Conservation (phyloP, 2,888 invertebrate genomes). For the Thymelicus sylvestris region DNA sequence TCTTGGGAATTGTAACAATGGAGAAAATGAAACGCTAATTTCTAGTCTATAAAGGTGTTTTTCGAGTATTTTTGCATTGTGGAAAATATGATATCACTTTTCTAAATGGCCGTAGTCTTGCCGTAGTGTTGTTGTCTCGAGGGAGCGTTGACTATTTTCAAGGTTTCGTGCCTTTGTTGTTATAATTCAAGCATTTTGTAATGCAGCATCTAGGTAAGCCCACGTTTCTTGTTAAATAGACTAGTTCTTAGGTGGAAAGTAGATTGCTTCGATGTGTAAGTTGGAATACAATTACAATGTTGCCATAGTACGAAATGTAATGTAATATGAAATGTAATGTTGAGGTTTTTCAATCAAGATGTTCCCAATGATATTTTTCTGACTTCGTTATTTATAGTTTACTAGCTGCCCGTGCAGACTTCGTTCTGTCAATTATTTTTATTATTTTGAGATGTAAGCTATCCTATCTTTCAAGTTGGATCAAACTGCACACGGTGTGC, state of each 20-base stretch:
- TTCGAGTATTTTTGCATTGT: constrained; percentile 23
- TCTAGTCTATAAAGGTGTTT: constrained; percentile 27
- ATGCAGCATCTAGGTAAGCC: background rate
- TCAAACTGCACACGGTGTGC: too few species aligned
- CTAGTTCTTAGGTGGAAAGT: background rate
- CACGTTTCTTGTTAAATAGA: background rate
- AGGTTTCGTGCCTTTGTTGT: constrained; percentile 15
- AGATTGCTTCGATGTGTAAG: too few species aligned
- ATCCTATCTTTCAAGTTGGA: too few species aligned
- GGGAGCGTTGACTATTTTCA: constrained; percentile 28
- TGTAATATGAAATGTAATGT: too few species aligned
- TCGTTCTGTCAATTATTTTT: too few species aligned
- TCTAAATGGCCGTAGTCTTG: constrained; percentile 33
- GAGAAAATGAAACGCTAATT: constrained; percentile 25
- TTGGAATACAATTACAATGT: too few species aligned
- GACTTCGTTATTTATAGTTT: too few species aligned
- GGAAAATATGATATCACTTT: constrained; percentile 34
- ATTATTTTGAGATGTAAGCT: too few species aligned
- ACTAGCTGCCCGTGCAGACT: too few species aligned
- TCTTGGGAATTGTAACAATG: constrained; percentile 18
- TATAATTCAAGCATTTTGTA: constrained; percentile 20
- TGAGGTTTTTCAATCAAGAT: too few species aligned
- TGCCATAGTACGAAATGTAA: too few species aligned
- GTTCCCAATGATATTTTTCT: too few species aligned
- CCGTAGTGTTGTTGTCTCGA: constrained; percentile 26